These are phyloP conservation scores for Lucinisca nassula DNA, from an alignment of 2,888 invertebrate species.

Conservation along the genomic window DNA sequence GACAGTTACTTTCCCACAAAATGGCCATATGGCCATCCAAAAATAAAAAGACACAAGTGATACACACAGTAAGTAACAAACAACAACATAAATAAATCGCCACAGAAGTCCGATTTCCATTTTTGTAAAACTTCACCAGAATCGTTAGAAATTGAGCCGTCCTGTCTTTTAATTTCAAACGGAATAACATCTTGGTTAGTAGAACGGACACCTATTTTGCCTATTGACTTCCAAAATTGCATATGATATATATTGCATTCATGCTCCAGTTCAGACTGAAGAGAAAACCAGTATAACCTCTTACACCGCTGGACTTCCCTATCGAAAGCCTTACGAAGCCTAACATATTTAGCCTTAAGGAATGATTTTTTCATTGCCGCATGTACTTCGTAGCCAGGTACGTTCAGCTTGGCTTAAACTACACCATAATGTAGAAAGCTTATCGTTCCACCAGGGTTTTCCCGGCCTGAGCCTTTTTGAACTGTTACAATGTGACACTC, in stretches of 20 bases:
- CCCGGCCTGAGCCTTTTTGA: slow-evolving; percentile 10
- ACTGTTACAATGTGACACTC: background rate
- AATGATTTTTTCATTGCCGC: background rate
- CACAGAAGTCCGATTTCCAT: background rate
- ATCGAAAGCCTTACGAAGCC: slow-evolving; percentile 28
- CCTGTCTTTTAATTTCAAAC: background rate
- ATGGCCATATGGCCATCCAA: background rate
- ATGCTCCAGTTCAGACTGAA: slow-evolving; percentile 17
- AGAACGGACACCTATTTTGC: background rate
- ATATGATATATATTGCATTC: slow-evolving; percentile 22
- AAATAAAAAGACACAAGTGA: background rate
- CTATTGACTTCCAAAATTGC: slow-evolving; percentile 48
- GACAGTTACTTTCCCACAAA: background rate
- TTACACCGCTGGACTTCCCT: slow-evolving; percentile 31
- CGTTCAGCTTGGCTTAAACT: slow-evolving; percentile 1
- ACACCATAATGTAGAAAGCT: slow-evolving; percentile 17
- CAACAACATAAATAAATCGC: background rate
- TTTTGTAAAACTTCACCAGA: background rate
- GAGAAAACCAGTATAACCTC: background rate
- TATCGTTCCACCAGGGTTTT: slow-evolving; percentile 38
- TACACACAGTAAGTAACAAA: too few relatives aligned
- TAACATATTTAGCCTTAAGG: background rate
- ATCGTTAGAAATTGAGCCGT: background rate
- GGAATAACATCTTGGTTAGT: background rate
- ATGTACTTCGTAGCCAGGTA: background rate